Conservation (phyloP, 2,888 invertebrate genomes). For the Leucoptera coffeella region DNA sequence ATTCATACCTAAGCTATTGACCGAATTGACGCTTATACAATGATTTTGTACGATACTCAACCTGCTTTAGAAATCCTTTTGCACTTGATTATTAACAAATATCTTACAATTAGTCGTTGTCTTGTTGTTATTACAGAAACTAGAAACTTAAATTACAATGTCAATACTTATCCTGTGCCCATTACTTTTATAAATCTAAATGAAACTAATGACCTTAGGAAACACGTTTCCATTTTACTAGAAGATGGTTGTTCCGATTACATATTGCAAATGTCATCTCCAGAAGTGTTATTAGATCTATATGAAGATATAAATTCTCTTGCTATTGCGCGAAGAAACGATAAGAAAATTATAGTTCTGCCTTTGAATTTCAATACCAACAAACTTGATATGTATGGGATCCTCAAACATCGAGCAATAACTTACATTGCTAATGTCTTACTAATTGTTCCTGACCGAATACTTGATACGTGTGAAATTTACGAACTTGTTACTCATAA, state of each 20-base stretch:
- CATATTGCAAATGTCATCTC: conserved; percentile 22
- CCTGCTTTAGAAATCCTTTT: conserved; percentile 21
- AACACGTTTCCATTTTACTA: conserved; percentile 18
- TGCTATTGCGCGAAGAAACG: conserved; percentile 30
- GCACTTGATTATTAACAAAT: conserved; percentile 17
- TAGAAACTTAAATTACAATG: conserved; percentile 12
- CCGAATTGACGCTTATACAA: too few relatives aligned
- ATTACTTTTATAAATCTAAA: conserved; percentile 18
- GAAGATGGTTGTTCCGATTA: conserved; percentile 45
- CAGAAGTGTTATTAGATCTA: conserved; percentile 22
- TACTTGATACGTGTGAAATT: conserved; percentile 10
- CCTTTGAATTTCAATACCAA: conserved; percentile 14
- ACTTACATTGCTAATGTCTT: conserved; percentile 25
- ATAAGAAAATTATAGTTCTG: conserved; percentile 33
- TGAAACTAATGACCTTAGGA: conserved; percentile 11
- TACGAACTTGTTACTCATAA: conserved; percentile 33
- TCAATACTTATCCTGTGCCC: conserved; percentile 10
- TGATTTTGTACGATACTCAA: too few relatives aligned
- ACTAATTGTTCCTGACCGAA: conserved; percentile 13
- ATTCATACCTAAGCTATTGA: too few relatives aligned
- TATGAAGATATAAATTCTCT: conserved; percentile 26
- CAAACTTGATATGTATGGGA: too few relatives aligned
- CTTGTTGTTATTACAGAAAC: conserved; percentile 24
- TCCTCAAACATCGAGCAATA: too few relatives aligned
- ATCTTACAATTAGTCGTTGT: conserved; percentile 22